A percentile compares a stretch with the other conserved stretches of the same genome.
Evolutionary conservation across 30 jellyfish, hydroid and myxozoan genomes (phyloP).

Genomic region (Haliclystus octoradiatus): DNA sequence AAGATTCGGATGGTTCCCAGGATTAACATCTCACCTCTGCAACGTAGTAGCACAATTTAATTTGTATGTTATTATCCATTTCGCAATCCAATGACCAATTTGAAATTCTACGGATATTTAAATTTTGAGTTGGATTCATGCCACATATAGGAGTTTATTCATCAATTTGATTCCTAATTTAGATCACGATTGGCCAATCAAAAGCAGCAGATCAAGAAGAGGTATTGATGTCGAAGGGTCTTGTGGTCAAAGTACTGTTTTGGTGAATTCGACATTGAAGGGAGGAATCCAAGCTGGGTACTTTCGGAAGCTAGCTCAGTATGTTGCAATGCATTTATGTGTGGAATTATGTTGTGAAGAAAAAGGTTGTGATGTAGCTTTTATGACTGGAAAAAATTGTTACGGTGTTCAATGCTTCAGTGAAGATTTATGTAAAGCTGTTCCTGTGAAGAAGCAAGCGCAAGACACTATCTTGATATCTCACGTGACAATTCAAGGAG

Average conservation of each 20-base stretch:
- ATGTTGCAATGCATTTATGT: slow-evolving; percentile 92
- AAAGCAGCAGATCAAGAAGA: neutral
- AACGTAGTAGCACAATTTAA: too few relatives aligned
- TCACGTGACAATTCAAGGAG: slow-evolving; percentile 92
- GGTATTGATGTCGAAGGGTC: slow-evolving; percentile 42
- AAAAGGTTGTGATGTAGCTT: slow-evolving; percentile 97
- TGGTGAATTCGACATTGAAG: slow-evolving; percentile 55
- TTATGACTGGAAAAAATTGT: slow-evolving; percentile 89
- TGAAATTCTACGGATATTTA: too few relatives aligned
- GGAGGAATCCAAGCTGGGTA: slow-evolving; percentile 97
- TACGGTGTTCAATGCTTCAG: slow-evolving; percentile 96
- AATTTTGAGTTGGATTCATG: too few relatives aligned
- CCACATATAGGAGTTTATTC: too few relatives aligned
- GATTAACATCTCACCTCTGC: too few relatives aligned
- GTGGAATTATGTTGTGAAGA: slow-evolving; percentile 93
- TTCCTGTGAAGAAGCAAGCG: slow-evolving; percentile 63
- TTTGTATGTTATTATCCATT: too few relatives aligned
- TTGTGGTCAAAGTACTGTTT: slow-evolving; percentile 79
- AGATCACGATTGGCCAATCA: too few relatives aligned
- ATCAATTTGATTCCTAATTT: too few relatives aligned
- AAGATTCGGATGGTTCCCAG: too few relatives aligned
- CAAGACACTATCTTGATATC: slow-evolving; percentile 76
- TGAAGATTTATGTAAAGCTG: slow-evolving; percentile 78
- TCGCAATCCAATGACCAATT: too few relatives aligned
- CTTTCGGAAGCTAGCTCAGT: slow-evolving; percentile 89